phyloP scores from a whole-genome alignment of 1,140 invertebrate genomes.

The Drosophila lacertosa region DNA sequence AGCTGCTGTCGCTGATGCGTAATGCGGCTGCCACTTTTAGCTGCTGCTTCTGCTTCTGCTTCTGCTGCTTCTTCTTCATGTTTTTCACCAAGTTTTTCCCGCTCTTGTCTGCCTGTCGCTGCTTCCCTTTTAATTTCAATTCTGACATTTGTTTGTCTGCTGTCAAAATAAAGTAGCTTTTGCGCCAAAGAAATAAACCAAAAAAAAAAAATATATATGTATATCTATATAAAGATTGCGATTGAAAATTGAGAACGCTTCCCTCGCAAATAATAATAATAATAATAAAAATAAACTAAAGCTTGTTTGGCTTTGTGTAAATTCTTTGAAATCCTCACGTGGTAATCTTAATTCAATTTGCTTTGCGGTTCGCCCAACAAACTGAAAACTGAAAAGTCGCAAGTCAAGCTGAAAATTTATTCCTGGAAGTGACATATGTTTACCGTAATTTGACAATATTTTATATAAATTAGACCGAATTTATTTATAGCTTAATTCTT shows the following conservation, averaged over 20 bases:
- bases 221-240: conserved; percentile 61
- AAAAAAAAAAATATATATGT: conserved; percentile 30
- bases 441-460: conserved; percentile 2
- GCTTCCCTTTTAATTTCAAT: conserved; percentile 82
- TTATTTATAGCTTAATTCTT: background rate
- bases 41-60: conserved; percentile 17
- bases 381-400: conserved; percentile 18
- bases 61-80: conserved; percentile 44
- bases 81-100: conserved; percentile 72
- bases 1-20: conserved; percentile 40
- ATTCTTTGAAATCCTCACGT: conserved; percentile 73
- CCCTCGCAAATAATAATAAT: too few relatives aligned
- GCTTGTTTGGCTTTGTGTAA: conserved; percentile 75
- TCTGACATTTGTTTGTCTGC: conserved; percentile 83
- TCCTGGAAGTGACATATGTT: conserved; percentile 1
- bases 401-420: conserved; percentile 26
- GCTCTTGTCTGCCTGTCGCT: conserved; percentile 54
- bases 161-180: conserved; percentile 83
- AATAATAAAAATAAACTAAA: conserved; percentile 80
- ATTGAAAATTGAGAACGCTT: conserved; percentile 81
- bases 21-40: conserved; percentile 41
- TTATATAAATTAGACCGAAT: background rate
- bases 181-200: conserved; percentile 74
- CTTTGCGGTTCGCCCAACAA: conserved; percentile 36
- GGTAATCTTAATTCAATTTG: conserved; percentile 81